Percentiles rank a stretch among this genome's conserved stretches.
Conservation (phyloP, 2,888 invertebrate genomes). For the Meghimatium bilineatum region DNA sequence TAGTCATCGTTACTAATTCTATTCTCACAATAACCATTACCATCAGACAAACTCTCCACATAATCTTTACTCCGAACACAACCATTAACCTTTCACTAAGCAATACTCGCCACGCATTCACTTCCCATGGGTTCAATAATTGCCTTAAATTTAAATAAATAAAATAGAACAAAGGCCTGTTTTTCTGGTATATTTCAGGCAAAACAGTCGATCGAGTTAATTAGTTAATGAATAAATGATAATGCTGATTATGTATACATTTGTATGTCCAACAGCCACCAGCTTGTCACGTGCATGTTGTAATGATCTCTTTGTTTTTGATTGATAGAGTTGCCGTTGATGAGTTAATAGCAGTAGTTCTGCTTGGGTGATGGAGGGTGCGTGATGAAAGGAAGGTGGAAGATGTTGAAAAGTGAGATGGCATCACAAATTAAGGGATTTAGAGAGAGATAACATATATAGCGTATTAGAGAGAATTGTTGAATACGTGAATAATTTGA, state of each 20-base stretch:
- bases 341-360: too few species aligned
- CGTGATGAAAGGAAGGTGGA: too few species aligned
- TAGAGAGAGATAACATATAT: too few species aligned
- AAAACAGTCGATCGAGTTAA: background rate
- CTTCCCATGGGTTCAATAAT: background rate
- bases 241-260: background rate
- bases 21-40: background rate
- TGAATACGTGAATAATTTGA: too few species aligned
- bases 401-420: too few species aligned
- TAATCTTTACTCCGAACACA: background rate
- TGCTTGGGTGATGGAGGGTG: too few species aligned
- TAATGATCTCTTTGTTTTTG: background rate
- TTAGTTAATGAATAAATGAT: conserved; percentile 1
- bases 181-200: background rate
- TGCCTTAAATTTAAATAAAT: background rate
- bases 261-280: background rate
- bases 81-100: background rate
- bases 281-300: background rate
- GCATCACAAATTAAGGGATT: too few species aligned
- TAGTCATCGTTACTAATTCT: background rate
- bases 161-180: background rate
- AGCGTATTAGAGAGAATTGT: too few species aligned
- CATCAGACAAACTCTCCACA: background rate
- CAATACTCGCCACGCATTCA: background rate
- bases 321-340: too few species aligned